A percentile compares a stretch with the other conserved stretches of the same genome.
These are phyloP conservation scores for Otis tarda DNA, from an alignment of 2,113 vertebrate genomes.

Conservation along the genomic window DNA sequence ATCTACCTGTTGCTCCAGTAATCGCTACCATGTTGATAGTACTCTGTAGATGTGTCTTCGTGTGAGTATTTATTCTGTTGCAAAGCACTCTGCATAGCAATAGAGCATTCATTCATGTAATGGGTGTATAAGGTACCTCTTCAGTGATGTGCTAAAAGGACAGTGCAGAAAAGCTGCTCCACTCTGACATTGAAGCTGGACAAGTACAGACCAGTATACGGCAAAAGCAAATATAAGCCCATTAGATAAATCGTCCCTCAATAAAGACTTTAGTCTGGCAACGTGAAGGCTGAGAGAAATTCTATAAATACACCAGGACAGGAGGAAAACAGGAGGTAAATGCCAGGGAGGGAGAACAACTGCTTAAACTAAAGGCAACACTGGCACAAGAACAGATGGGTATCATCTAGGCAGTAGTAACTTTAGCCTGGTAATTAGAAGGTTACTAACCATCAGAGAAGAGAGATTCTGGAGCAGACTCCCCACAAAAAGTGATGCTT, in stretches of 20 bases:
- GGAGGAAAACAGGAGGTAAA: neutral
- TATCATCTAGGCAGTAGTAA: neutral
- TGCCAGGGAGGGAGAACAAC: neutral
- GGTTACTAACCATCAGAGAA: neutral
- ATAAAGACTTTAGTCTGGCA: neutral
- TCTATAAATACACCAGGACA: neutral
- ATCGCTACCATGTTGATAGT: neutral
- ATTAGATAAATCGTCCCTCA: neutral
- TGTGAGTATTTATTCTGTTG: slow-evolving; percentile 10
- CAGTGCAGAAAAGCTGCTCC: neutral
- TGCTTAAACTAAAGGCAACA: neutral
- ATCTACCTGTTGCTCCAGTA: neutral
- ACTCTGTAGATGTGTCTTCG: neutral
- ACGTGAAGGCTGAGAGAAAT: neutral
- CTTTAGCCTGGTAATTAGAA: neutral
- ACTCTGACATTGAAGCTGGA: neutral
- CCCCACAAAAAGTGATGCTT: neutral
- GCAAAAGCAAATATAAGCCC: neutral
- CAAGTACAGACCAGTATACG: neutral
- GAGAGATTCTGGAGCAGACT: neutral
- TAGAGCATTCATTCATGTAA: neutral
- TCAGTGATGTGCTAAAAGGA: neutral
- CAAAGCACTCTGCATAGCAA: neutral
- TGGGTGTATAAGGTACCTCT: neutral
- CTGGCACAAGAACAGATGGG: neutral